phyloP scores from a whole-genome alignment of 30 jellyfish, hydroid and myxozoan genomes.

The Hydractinia echinata region DNA sequence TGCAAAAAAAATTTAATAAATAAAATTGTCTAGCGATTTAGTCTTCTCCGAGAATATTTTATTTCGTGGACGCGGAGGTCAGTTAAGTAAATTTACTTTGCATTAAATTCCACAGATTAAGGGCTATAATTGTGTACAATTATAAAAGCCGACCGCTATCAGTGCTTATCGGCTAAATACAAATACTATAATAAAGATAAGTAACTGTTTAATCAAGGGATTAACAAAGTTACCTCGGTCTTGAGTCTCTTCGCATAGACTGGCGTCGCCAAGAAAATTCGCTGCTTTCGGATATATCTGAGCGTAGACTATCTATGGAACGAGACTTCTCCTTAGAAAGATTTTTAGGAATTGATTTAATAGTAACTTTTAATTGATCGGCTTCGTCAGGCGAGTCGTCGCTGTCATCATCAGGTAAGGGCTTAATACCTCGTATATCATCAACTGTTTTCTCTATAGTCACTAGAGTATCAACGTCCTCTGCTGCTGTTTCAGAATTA shows the following conservation, averaged over 20 bases:
- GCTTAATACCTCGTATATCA: conserved; percentile 1
- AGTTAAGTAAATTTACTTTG: no score
- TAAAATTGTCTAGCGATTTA: no score
- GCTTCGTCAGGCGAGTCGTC: conserved; percentile 3
- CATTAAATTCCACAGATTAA: no score
- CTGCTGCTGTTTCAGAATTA: conserved; percentile 7
- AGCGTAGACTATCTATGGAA: conserved; percentile 43
- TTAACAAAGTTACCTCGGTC: conserved; percentile 11
- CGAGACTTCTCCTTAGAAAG: conserved; percentile 37
- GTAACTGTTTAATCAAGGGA: neutral
- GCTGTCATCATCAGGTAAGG: conserved; percentile 7
- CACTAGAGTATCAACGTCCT: neutral
- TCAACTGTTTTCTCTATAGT: conserved; percentile 21
- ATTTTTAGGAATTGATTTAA: neutral
- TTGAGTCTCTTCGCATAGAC: conserved; percentile 17
- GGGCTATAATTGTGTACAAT: no score
- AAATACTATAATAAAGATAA: no score
- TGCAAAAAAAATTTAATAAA: no score
- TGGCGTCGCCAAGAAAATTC: conserved; percentile 7
- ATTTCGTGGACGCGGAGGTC: no score
- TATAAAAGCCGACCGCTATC: no score
- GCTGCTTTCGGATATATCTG: conserved; percentile 43
- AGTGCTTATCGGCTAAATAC: no score
- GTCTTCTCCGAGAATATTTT: no score
- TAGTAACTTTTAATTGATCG: conserved; percentile 15